These are phyloP conservation scores for Darwinula stevensoni DNA, from an alignment of 2,888 invertebrate genomes.

Conservation along the genomic window DNA sequence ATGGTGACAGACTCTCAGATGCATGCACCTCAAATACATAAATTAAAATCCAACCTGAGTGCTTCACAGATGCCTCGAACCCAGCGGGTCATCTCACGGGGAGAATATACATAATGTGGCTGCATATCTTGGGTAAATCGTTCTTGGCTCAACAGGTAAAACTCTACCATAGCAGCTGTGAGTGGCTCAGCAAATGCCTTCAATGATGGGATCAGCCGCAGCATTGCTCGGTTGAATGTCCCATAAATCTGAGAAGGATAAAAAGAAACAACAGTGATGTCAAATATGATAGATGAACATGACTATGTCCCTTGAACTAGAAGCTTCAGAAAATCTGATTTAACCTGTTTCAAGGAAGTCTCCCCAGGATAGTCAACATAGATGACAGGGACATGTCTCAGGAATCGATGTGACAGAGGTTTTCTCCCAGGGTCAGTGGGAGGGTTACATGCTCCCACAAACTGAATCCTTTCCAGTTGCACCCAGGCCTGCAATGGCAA, in stretches of 20 bases:
- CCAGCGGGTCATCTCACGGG: slow-evolving; percentile 95
- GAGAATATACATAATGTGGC: slow-evolving; percentile 98
- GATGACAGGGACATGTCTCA: slow-evolving; percentile 84
- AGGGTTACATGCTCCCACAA: slow-evolving; percentile 98
- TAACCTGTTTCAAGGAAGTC: slow-evolving; percentile 70
- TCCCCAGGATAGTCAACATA: slow-evolving; percentile 99
- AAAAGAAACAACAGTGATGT: slow-evolving; percentile 6
- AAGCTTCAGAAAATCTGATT: slow-evolving; percentile 14
- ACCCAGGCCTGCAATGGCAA: slow-evolving; percentile 63
- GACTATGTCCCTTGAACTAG: slow-evolving; percentile 7
- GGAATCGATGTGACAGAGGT: slow-evolving; percentile 59
- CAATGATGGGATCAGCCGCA: slow-evolving; percentile 66
- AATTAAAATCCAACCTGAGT: slow-evolving; percentile 36
- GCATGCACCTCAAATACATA: no score
- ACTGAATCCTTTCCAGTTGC: slow-evolving; percentile 83
- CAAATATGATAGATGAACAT: neutral
- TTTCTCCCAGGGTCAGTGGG: slow-evolving; percentile 97
- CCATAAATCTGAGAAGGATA: slow-evolving; percentile 51
- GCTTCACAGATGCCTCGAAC: slow-evolving; percentile 98
- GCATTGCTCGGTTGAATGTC: slow-evolving; percentile 93
- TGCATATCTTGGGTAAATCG: slow-evolving; percentile 99
- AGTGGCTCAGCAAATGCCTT: slow-evolving; percentile 82
- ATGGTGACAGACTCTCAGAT: no score
- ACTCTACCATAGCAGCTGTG: slow-evolving; percentile 96
- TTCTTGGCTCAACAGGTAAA: slow-evolving; percentile 87